Conservation (phyloP, 2,797 vertebrate genomes). For the Gobionotothen gibberifrons region DNA sequence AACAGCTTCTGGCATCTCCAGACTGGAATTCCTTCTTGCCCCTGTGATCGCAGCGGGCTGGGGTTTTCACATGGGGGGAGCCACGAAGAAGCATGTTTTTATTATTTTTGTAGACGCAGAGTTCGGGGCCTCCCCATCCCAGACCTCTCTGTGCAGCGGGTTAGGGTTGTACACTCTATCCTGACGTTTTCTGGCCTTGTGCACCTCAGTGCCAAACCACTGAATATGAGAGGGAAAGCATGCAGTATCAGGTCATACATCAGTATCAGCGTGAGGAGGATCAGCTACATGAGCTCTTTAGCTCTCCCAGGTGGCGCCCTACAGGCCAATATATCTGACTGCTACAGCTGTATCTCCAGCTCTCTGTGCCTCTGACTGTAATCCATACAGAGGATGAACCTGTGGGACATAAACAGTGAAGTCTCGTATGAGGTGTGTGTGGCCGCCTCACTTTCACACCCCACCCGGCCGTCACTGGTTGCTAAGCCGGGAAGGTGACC, state of each 20-base stretch:
- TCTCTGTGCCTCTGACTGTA: slow-evolving; percentile 18
- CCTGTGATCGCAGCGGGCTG: slow-evolving; percentile 74
- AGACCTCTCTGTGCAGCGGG: slow-evolving; percentile 38
- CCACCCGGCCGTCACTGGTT: slow-evolving; percentile 41
- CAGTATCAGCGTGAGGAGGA: slow-evolving; percentile 47
- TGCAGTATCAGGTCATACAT: slow-evolving; percentile 53
- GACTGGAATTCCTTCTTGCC: slow-evolving; percentile 74
- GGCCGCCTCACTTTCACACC: slow-evolving; percentile 59
- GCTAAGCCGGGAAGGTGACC: slow-evolving; percentile 72
- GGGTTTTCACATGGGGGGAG: slow-evolving; percentile 72
- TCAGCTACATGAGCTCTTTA: slow-evolving; percentile 46
- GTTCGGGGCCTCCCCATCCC: slow-evolving; percentile 48
- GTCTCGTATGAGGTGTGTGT: slow-evolving; percentile 61
- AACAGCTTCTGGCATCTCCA: slow-evolving; percentile 80
- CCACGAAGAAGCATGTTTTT: slow-evolving; percentile 72
- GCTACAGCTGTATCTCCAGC: slow-evolving; percentile 6
- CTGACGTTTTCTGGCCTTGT: slow-evolving; percentile 29
- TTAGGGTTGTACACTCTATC: slow-evolving; percentile 36
- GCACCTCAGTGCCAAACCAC: slow-evolving; percentile 44
- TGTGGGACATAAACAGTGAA: slow-evolving; percentile 43
- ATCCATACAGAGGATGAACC: slow-evolving; percentile 50
- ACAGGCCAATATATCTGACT: slow-evolving; percentile 31
- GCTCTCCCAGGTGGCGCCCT: slow-evolving; percentile 44
- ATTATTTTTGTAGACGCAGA: slow-evolving; percentile 68
- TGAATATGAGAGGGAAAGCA: slow-evolving; percentile 41